Base-by-base conservation (phyloP, 2,113 vertebrate species). In the Excalfactoria chinensis region DNA sequence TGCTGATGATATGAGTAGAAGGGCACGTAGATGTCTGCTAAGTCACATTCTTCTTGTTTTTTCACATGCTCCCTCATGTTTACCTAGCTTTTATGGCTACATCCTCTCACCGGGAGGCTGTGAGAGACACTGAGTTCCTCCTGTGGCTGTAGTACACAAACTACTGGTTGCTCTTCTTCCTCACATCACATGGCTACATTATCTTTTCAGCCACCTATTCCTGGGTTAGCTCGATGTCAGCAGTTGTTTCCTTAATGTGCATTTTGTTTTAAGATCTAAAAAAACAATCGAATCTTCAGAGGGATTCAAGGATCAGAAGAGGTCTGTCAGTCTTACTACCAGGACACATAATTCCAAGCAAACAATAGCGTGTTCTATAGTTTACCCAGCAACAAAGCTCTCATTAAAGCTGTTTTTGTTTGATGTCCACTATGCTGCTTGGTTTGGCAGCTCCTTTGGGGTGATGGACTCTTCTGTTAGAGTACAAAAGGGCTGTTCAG, bases 331-430 rank as follows among this genome's bases (percentile, higher is more conserved):
- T 94, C 64, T 89, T 94, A 73, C 75, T 60, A 86, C 81, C 59
- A 93, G 78, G 87, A 64, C n/a, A 55, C 66, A 41, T 20, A 40
- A 88, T 84, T 95, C 87, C 40, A 78, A 74, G 53, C 80, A 86
- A 90, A 95, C 90, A 90, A 81, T 95, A 91, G 43, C 0, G 0
- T 0, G 3, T 71, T 62, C 72, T 51, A 4, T 64, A 46, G 66
- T 60, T 95, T 91, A 68, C 83, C 80, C 60, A 60, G 60, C 80
- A 93, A 90, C 88, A 93, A 94, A 95, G 90, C 79, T 58, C 79
- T 94, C 40, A 81, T 94, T 85, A 88, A 95, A 94, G 79, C 92
- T 81, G 60, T 13, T 95, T 94, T 95, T 96, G 88, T 95, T 90
- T 74, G 35, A 66, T 93, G 76, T 93, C 83, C 80, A 93, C 86